Percentiles rank a stretch among this genome's conserved stretches.
These are phyloP conservation scores for Telmatherina bonti DNA, from an alignment of 2,797 vertebrate species.

Conservation along the genomic window DNA sequence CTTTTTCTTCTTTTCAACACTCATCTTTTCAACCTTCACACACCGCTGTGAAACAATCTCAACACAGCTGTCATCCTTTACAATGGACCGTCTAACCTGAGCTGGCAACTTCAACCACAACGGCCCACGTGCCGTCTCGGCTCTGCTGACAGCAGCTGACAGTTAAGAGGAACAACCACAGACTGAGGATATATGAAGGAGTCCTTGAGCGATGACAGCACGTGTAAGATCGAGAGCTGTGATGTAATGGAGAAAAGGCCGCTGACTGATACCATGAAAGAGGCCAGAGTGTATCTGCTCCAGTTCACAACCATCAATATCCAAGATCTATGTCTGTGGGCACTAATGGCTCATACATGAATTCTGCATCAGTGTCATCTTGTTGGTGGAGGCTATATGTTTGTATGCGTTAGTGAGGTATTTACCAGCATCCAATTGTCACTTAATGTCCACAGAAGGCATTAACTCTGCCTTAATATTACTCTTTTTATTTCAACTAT, in stretches of 20 bases:
- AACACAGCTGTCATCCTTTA: slow-evolving; percentile 68
- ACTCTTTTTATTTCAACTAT: neutral
- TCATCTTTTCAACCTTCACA: slow-evolving; percentile 41
- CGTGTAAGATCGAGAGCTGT: slow-evolving; percentile 62
- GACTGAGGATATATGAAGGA: slow-evolving; percentile 67
- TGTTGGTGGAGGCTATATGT: slow-evolving; percentile 25
- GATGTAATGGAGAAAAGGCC: slow-evolving; percentile 73
- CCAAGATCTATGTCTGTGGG: slow-evolving; percentile 54
- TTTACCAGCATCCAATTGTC: slow-evolving; percentile 16
- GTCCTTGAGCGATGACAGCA: slow-evolving; percentile 77
- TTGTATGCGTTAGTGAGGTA: slow-evolving; percentile 5
- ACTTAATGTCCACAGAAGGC: neutral
- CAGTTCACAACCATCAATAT: slow-evolving; percentile 65
- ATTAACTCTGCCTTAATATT: neutral
- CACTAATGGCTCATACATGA: slow-evolving; percentile 42
- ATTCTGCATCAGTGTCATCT: slow-evolving; percentile 38
- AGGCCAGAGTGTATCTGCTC: slow-evolving; percentile 54
- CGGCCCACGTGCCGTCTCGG: slow-evolving; percentile 65
- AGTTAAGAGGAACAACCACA: slow-evolving; percentile 76
- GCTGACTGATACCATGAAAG: slow-evolving; percentile 58
- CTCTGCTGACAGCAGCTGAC: slow-evolving; percentile 76
- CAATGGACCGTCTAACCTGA: slow-evolving; percentile 61
- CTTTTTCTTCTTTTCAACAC: neutral
- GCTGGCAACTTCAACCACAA: slow-evolving; percentile 58
- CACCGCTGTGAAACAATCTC: slow-evolving; percentile 50